Percentiles rank a stretch among this genome's conserved stretches.
These are phyloP conservation scores for Calliopsis andreniformis DNA, from an alignment of 1,140 invertebrate genomes.

Conservation along the genomic window DNA sequence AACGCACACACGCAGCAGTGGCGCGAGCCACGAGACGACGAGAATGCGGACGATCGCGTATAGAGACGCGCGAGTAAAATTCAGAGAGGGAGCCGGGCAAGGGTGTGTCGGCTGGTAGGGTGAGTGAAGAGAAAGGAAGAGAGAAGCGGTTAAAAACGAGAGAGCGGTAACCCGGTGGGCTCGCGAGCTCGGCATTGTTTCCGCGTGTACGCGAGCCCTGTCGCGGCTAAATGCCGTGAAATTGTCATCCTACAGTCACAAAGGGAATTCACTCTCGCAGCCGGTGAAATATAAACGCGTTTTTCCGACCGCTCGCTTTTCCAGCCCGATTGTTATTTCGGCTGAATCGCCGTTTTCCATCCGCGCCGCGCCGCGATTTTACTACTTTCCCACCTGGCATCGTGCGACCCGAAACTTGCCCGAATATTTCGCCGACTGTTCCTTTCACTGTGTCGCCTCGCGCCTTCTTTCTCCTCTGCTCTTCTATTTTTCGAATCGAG, in stretches of 20 bases:
- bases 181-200: conserved; percentile 71
- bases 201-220: conserved; percentile 69
- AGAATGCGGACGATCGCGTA: conserved; percentile 43
- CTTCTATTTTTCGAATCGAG: not conserved
- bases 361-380: conserved; percentile 23
- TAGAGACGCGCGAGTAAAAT: conserved; percentile 40
- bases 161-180: conserved; percentile 47
- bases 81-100: conserved; percentile 21
- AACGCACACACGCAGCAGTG: conserved; percentile 2
- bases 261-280: conserved; percentile 76
- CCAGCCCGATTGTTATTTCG: conserved; percentile 73
- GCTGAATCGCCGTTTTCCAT: conserved; percentile 67
- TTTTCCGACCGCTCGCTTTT: conserved; percentile 75
- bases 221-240: conserved; percentile 79
- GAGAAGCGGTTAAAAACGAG: conserved; percentile 52
- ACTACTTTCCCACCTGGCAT: conserved; percentile 36
- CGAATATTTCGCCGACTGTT: too few species aligned
- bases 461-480: too few species aligned
- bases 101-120: not conserved
- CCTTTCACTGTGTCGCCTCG: too few species aligned
- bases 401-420: too few species aligned
- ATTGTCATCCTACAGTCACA: conserved; percentile 79
- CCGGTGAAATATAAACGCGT: conserved; percentile 76
- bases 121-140: conserved; percentile 14
- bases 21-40: conserved; percentile 47